Evolutionary conservation across 2,113 vertebrate species (phyloP), one percentile per base, ranked within the genome.

Genomic region (Corydoras sp.): DNA sequence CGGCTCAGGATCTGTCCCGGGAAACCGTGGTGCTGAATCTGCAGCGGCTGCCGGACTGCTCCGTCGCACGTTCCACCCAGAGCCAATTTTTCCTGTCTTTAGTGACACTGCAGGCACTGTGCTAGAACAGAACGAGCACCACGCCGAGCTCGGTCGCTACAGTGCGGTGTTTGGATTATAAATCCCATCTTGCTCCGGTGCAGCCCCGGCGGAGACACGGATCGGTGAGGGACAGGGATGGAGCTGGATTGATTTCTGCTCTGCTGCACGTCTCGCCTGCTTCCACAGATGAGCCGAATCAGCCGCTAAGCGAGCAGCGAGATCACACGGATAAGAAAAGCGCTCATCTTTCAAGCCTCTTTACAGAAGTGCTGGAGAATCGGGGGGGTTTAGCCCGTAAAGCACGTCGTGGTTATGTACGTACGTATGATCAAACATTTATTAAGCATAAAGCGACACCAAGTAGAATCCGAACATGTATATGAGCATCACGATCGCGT

Each of bases 1-100:
- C 80, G 82, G 85, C 83, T 77, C 87, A 76, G 88, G 88, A 89
- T 86, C 88, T 83, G 89, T 92, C 91, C 89, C 88, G 88, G 32
- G 32, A 35, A 35, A n/a, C 75, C 76, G 72, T 82, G 86, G 89
- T 89, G 85, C 89, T 90, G 88, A 90, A 51, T 72, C 72, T 59
- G 68, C 75, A 78, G 48, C 59, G 76, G 77, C 73, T 83, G 82
- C 85, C 84, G 51, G 13, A 53, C 51, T 53, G 13, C 51, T 13
- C 3, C 51, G 10, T 10, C 3, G 3, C 51, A 86, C 66, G 87
- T 83, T 85, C 81, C 84, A 83, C 73, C 82, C 73, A 77, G 79
- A 81, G 67, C 65, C 54, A 76, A 73, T 81, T 72, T 69, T 58
- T 12, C 43, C 29, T 50, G 18, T 64, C 9, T 31, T 60, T 69